Evolutionary conservation across 2,113 vertebrate genomes (phyloP).

Genomic region (Lucifuga dentata): DNA sequence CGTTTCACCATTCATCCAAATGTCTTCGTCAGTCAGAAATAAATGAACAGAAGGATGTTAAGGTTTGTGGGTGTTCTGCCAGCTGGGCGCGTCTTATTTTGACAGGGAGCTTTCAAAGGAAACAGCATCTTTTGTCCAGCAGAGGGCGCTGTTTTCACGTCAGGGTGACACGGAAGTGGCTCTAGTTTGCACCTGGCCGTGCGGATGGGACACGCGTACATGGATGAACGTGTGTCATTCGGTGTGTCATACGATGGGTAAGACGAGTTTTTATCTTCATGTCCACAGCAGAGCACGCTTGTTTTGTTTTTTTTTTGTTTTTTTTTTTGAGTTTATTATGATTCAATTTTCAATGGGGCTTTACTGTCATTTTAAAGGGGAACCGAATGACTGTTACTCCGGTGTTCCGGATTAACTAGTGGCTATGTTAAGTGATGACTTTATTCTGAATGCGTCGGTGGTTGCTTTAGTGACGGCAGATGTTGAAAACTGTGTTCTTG

Average conservation of each 20-base stretch:
- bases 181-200: neutral
- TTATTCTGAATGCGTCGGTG: too few species aligned
- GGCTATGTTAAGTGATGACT: too few species aligned
- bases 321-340: too few species aligned
- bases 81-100: neutral
- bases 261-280: slow-evolving; percentile 2
- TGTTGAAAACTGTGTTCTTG: too few species aligned
- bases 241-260: slow-evolving; percentile 46
- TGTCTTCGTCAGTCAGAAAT: too few species aligned
- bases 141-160: slow-evolving; percentile 21
- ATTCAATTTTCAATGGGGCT: too few species aligned
- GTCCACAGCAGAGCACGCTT: neutral
- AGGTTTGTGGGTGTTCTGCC: neutral
- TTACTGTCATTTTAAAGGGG: too few species aligned
- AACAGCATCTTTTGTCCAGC: neutral
- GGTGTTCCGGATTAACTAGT: too few species aligned
- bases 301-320: neutral
- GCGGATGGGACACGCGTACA: neutral
- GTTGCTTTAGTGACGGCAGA: too few species aligned
- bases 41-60: neutral
- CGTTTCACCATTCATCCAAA: too few species aligned
- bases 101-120: neutral
- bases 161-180: slow-evolving; percentile 6
- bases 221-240: slow-evolving; percentile 16
- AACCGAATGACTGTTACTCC: too few species aligned